phyloP scores from a whole-genome alignment of 2,888 invertebrate genomes.

The Melolontha melolontha region DNA sequence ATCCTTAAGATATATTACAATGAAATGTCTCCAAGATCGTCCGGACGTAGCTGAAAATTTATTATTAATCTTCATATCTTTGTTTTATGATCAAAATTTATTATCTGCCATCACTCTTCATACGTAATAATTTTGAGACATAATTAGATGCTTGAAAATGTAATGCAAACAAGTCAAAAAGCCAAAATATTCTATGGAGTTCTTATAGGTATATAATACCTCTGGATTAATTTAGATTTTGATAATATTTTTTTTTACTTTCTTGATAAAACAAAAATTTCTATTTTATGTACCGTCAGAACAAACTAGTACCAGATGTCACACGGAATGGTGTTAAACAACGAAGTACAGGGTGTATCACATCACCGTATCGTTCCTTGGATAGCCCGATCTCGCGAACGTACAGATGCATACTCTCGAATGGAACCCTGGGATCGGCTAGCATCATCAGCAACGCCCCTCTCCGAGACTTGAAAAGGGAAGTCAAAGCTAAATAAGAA shows the following conservation, averaged over 20 bases:
- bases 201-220: background rate
- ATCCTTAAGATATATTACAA: background rate
- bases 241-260: conserved; percentile 9
- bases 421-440: conserved; percentile 46
- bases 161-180: conserved; percentile 12
- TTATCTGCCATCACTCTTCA: background rate
- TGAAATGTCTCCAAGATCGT: conserved; percentile 22
- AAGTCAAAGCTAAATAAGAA: conserved; percentile 61
- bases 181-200: conserved; percentile 10
- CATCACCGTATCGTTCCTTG: conserved; percentile 44
- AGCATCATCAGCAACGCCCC: conserved; percentile 38
- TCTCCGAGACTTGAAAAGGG: conserved; percentile 57
- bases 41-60: conserved; percentile 32
- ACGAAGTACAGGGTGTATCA: conserved; percentile 47
- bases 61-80: conserved; percentile 21
- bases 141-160: conserved; percentile 16
- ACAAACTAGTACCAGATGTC: conserved; percentile 62
- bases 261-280: conserved; percentile 57
- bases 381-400: conserved; percentile 51
- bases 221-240: conserved; percentile 15
- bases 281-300: conserved; percentile 63
- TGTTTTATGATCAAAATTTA: conserved; percentile 3
- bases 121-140: conserved; percentile 11
- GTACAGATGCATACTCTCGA: conserved; percentile 50
- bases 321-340: conserved; percentile 49